These are phyloP conservation scores for Lophotis ruficrista DNA, from an alignment of 2,113 vertebrate species.

Conservation along the genomic window DNA sequence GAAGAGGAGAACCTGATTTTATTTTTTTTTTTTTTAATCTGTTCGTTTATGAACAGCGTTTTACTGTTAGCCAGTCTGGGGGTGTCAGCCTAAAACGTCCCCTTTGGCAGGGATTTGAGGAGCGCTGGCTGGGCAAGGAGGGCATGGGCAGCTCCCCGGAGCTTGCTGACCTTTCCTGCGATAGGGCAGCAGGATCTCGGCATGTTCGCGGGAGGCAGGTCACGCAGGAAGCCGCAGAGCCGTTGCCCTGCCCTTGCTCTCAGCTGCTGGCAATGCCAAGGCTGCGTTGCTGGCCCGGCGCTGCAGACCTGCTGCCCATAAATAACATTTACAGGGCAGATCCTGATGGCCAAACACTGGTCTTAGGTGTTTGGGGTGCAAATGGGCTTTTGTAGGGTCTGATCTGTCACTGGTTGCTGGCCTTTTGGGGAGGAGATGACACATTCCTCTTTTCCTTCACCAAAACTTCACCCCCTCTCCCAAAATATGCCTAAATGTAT, in stretches of 20 bases:
- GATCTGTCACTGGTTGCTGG: not conserved
- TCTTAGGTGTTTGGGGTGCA: not conserved
- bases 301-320: rapidly evolving
- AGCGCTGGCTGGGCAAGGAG: not conserved
- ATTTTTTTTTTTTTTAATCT: not conserved
- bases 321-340: rapidly evolving
- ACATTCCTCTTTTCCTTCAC: not conserved
- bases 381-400: not conserved
- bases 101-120: not conserved
- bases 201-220: not conserved
- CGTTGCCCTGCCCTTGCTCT: not conserved
- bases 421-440: not conserved
- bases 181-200: not conserved
- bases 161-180: constrained; percentile 16
- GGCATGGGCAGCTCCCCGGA: not conserved
- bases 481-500: not conserved
- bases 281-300: too few species aligned
- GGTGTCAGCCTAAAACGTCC: not conserved
- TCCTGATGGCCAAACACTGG: not conserved
- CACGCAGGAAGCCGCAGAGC: not conserved
- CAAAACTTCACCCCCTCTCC: not conserved
- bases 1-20: not conserved
- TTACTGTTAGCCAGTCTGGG: not conserved
- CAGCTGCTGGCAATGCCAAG: not conserved
- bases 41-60: not conserved